Evolutionary conservation across 2,888 invertebrate genomes (phyloP).

Genomic region (Dermolepida albohirtum): DNA sequence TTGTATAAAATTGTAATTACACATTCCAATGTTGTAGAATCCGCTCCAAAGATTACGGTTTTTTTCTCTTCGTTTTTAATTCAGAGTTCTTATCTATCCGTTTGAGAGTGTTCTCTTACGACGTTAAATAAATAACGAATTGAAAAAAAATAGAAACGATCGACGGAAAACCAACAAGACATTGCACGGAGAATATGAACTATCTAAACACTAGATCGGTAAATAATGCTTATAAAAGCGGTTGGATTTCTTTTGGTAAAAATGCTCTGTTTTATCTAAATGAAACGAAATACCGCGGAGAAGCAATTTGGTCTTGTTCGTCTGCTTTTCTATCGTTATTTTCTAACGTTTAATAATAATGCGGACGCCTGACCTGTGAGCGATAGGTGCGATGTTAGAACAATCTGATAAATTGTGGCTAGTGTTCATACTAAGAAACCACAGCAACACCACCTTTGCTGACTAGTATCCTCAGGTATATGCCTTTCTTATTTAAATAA

Average conservation of each 20-base stretch:
- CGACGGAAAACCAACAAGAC: slow-evolving; percentile 43
- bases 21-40: slow-evolving; percentile 34
- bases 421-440: slow-evolving; percentile 20
- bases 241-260: slow-evolving; percentile 39
- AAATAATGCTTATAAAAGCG: slow-evolving; percentile 44
- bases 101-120: slow-evolving; percentile 26
- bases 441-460: slow-evolving; percentile 25
- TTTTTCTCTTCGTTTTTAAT: slow-evolving; percentile 20
- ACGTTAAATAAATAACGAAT: slow-evolving; percentile 38
- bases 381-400: slow-evolving; percentile 48
- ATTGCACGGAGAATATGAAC: slow-evolving; percentile 36
- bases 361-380: slow-evolving; percentile 44
- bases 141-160: slow-evolving; percentile 37
- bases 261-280: slow-evolving; percentile 47
- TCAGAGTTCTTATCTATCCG: slow-evolving; percentile 16
- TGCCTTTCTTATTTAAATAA: neutral
- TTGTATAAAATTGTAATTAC: slow-evolving; percentile 42
- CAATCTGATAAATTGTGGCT: slow-evolving; percentile 46
- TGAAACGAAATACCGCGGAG: slow-evolving; percentile 47
- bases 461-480: slow-evolving; percentile 20
- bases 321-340: slow-evolving; percentile 40
- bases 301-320: slow-evolving; percentile 44
- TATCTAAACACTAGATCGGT: slow-evolving; percentile 45
- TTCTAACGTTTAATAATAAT: slow-evolving; percentile 47
- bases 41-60: slow-evolving; percentile 31